Percentiles rank a stretch among this genome's conserved stretches.
These are phyloP conservation scores for Ctenoplectra terminalis DNA, from an alignment of 1,140 invertebrate genomes.

Conservation along the genomic window DNA sequence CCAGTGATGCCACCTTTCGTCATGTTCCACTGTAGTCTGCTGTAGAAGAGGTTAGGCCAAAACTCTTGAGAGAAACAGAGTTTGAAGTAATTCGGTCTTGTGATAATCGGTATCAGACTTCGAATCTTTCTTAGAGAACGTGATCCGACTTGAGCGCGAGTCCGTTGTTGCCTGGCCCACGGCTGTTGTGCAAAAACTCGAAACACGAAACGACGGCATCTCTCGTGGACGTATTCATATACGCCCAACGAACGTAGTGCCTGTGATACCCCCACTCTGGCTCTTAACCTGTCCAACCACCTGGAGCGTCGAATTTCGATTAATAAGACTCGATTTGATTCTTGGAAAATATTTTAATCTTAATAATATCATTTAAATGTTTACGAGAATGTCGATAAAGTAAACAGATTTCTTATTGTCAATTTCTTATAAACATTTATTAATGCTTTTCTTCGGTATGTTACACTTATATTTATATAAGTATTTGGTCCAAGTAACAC, in stretches of 20 bases:
- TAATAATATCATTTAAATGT: neutral
- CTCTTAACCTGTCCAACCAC: conserved; percentile 24
- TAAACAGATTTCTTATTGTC: neutral
- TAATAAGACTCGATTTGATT: neutral
- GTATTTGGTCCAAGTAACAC: neutral
- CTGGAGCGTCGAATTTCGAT: neutral
- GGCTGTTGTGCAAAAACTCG: conserved; percentile 48
- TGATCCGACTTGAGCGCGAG: conserved; percentile 24
- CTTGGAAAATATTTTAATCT: neutral
- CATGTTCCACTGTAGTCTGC: conserved; percentile 54
- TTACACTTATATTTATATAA: neutral
- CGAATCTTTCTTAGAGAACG: neutral
- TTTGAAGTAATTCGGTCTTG: neutral
- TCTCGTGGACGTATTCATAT: conserved; percentile 56
- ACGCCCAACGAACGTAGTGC: conserved; percentile 48
- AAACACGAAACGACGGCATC: conserved; percentile 58
- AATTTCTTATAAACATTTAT: neutral
- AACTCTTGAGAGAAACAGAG: neutral
- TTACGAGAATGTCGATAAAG: neutral
- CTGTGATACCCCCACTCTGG: conserved; percentile 21
- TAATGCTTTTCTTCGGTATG: neutral
- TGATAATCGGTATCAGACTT: neutral
- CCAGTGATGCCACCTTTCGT: conserved; percentile 79
- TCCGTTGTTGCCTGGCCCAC: conserved; percentile 37
- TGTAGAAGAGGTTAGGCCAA: conserved; percentile 68